Evolutionary conservation across 2,113 vertebrate genomes (phyloP).

Genomic region (Cheirogaleus medius): DNA sequence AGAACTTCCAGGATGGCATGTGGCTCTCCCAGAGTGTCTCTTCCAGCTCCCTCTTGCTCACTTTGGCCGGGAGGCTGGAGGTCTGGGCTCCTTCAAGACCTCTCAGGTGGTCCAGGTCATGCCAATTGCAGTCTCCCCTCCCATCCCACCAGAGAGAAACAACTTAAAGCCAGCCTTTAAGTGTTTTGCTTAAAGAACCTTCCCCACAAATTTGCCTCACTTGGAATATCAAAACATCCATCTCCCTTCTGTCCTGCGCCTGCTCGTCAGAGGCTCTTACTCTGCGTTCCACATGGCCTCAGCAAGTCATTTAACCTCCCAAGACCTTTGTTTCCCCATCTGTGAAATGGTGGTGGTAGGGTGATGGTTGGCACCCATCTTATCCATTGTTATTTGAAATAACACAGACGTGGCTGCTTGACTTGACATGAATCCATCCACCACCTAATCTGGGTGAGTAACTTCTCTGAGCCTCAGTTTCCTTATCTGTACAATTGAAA

Average conservation of each 20-base stretch:
- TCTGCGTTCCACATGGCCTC: too few relatives aligned
- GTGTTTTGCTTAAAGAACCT: neutral
- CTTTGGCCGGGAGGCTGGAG: neutral
- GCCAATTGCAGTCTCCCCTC: neutral
- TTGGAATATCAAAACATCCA: neutral
- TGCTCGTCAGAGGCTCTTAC: neutral
- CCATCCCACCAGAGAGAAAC: neutral
- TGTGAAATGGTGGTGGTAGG: neutral
- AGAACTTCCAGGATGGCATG: neutral
- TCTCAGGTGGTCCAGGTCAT: neutral
- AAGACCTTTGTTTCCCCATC: neutral
- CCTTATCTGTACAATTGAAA: neutral
- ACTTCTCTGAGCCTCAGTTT: neutral
- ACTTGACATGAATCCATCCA: neutral
- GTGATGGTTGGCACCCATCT: neutral
- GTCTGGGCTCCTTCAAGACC: neutral
- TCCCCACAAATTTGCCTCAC: neutral
- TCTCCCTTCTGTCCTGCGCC: neutral
- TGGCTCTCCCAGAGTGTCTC: neutral
- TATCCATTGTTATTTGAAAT: neutral
- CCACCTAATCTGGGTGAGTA: neutral
- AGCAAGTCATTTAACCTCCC: neutral
- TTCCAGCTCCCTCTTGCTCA: neutral
- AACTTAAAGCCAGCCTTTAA: neutral
- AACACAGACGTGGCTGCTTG: neutral